A percentile compares a stretch with the other conserved stretches of the same genome.
Conservation (phyloP, 2,888 invertebrate species). For the Bombyx huttoni region DNA sequence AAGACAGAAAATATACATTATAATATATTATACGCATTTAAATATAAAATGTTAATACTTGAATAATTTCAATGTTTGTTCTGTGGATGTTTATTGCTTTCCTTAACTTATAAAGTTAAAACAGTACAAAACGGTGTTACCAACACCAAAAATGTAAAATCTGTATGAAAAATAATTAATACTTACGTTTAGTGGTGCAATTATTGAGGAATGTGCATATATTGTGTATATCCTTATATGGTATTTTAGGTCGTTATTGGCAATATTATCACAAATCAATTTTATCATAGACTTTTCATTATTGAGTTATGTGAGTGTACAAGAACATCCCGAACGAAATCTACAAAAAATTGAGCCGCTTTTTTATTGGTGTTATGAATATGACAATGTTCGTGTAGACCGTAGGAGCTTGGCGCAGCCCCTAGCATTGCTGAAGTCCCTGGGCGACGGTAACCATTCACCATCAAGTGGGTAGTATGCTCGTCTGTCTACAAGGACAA, state of each 20-base stretch:
- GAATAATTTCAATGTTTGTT: neutral
- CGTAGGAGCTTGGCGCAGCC: no score
- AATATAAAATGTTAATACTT: conserved; percentile 3
- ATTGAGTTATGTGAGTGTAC: neutral
- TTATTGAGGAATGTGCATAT: conserved; percentile 45
- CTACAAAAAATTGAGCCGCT: conserved; percentile 9
- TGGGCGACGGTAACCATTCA: no score
- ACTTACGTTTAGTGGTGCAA: conserved; percentile 41
- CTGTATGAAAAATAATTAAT: conserved; percentile 55
- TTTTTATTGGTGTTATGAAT: neutral
- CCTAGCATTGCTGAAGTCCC: no score
- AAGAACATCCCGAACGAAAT: conserved; percentile 7
- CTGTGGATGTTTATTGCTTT: neutral
- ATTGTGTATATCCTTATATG: conserved; percentile 11
- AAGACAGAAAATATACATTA: conserved; percentile 29
- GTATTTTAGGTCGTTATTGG: conserved; percentile 42
- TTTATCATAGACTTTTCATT: conserved; percentile 23
- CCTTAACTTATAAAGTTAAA: conserved; percentile 4
- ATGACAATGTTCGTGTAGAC: no score
- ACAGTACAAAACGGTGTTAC: conserved; percentile 33
- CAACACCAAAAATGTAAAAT: conserved; percentile 51
- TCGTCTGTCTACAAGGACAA: no score
- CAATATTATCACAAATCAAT: conserved; percentile 62
- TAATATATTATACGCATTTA: conserved; percentile 14
- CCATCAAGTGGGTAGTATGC: no score